These are phyloP conservation scores for Polylopha cassiicola DNA, from an alignment of 2,888 invertebrate genomes.

Conservation along the genomic window DNA sequence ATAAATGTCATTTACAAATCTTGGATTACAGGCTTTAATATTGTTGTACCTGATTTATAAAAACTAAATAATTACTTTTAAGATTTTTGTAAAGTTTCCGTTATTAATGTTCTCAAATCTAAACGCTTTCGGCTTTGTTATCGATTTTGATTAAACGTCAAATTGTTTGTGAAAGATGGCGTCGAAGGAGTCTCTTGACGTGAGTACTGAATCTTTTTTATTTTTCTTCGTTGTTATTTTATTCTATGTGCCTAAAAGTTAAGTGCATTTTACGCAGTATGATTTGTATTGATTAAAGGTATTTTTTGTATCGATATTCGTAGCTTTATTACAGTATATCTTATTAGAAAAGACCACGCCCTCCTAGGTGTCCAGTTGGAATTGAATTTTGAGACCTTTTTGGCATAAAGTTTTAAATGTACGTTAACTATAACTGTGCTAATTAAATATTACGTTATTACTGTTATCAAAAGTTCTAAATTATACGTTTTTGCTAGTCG, in stretches of 20 bases:
- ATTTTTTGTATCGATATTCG: constrained; percentile 9
- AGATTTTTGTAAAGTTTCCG: no score
- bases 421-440: constrained; percentile 5
- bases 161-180: constrained; percentile 74
- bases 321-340: constrained; percentile 21
- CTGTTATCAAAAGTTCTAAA: constrained; percentile 1
- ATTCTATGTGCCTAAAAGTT: constrained; percentile 9
- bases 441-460: constrained; percentile 11
- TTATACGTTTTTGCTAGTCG: constrained; percentile 14
- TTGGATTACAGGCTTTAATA: no score
- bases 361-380: constrained; percentile 21
- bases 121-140: constrained; percentile 35
- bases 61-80: no score
- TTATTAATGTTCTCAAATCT: no score
- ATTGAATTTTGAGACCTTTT: constrained; percentile 15
- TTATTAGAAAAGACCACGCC: constrained; percentile 31
- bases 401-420: constrained; percentile 8
- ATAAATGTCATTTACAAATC: no score
- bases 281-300: constrained; percentile 7
- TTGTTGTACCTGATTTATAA: no score
- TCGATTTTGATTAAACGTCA: constrained; percentile 58
- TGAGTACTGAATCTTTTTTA: constrained; percentile 53
- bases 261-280: constrained; percentile 9
- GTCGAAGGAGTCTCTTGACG: constrained; percentile 75
- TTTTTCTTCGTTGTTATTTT: constrained; percentile 26